Evolutionary conservation across 2,797 vertebrate genomes (phyloP).

Genomic region (Gila robusta): DNA sequence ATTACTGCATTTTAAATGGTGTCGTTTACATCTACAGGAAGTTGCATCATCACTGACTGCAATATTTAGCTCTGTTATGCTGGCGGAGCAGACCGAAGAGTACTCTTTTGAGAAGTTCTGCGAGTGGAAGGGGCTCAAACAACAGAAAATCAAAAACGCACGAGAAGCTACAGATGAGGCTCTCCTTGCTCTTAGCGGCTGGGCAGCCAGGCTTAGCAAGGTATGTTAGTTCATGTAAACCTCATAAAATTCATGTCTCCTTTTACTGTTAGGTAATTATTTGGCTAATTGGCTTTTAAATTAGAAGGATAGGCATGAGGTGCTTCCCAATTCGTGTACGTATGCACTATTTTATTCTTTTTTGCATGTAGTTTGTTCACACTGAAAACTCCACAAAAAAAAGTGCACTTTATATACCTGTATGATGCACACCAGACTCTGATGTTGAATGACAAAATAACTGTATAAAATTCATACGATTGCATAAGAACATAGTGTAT

Average conservation of each 20-base stretch:
- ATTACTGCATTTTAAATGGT: background rate
- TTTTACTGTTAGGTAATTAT: background rate
- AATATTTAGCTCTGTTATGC: conserved; percentile 66
- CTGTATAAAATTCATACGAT: background rate
- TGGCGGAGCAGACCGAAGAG: conserved; percentile 57
- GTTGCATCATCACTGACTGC: conserved; percentile 49
- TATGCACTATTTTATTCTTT: background rate
- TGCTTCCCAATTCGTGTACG: background rate
- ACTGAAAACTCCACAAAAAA: background rate
- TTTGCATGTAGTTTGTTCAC: background rate
- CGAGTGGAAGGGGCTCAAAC: conserved; percentile 74
- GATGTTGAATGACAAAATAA: too few relatives aligned
- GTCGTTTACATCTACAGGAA: conserved; percentile 33
- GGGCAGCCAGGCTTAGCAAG: conserved; percentile 73
- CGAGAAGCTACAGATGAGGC: conserved; percentile 72
- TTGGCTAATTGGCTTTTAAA: background rate
- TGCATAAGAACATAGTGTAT: background rate
- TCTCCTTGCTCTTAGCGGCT: conserved; percentile 69
- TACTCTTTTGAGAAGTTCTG: conserved; percentile 74
- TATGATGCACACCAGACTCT: background rate
- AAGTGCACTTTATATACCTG: background rate
- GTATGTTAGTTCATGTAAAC: conserved; percentile 58
- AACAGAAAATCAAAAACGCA: conserved; percentile 69
- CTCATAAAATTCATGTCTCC: background rate
- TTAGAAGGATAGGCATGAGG: background rate